Evolutionary conservation across 2,797 vertebrate genomes (phyloP), one percentile per base, ranked within the genome.

Genomic region (Phataginus tetradactyla): DNA sequence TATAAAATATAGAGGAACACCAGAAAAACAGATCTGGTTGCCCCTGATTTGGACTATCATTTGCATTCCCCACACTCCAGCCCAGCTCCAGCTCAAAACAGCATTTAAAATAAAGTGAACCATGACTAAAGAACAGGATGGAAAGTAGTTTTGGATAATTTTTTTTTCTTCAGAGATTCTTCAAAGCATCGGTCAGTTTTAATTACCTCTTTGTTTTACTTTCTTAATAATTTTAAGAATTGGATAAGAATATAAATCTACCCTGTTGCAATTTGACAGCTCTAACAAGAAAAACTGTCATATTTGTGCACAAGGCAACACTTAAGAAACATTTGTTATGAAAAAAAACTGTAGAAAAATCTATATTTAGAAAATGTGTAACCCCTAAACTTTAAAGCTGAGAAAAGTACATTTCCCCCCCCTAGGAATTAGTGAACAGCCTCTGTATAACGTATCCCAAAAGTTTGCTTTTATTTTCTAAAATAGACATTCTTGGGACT

Each of bases 391-490:
- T 88, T 81, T 83, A 95, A 87, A 64, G 57, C 53, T 80, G 49
- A 97, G 4, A 23, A 75, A 80, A 79, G 85, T 25, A 59, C 39
- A 2, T 0, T 59, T 90, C 18, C 3, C 45, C 45, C 21, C 20
- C 90, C 21, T n/a, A 88, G 21, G 12, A 92, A 95, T 78, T 93
- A 86, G 57, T 78, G 59, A 94, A 63, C 17, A 92, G 55, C 42
- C n/a, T n/a, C 8, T 39, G 9, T 57, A 64, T 27, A 89, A 97
- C 93, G 55, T 6, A 66, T 0, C 2, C 2, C 27, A 49, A 63
- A 37, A 94, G 55, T 32, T 97, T 95, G 14, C 85, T 97, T 97
- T 93, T 97, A 23, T 78, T 97, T 96, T 97, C 77, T 77, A 95
- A 96, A 96, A 59, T 69, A 96, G 69, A 94, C 83, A 96, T 97